phyloP scores from a whole-genome alignment of 1,140 invertebrate genomes.

The Drosophila simulans region DNA sequence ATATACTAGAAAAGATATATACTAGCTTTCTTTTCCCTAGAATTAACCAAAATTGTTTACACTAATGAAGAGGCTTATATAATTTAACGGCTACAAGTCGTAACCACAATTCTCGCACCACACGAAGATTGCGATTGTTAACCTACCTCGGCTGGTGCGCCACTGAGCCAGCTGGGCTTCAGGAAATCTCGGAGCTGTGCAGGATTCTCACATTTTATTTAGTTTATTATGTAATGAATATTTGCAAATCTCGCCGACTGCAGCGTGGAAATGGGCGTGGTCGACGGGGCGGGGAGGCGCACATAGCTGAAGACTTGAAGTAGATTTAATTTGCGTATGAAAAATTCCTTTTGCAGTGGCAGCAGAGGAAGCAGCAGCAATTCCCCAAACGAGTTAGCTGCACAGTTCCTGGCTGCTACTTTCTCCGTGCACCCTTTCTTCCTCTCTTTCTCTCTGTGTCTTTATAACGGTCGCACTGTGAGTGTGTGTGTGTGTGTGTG shows the following conservation, averaged over 20 bases:
- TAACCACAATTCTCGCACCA: not conserved
- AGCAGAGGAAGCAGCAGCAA: conserved; percentile 46
- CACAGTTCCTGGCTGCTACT: conserved; percentile 26
- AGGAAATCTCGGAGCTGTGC: conserved; percentile 16
- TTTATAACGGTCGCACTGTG: not conserved
- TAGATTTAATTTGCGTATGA: conserved; percentile 82
- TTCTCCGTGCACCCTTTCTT: conserved; percentile 4
- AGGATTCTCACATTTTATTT: conserved; percentile 58
- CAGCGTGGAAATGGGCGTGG: not conserved
- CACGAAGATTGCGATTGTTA: conserved; percentile 3
- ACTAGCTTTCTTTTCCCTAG: too few relatives aligned
- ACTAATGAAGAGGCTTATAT: not conserved
- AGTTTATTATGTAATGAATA: conserved; percentile 82
- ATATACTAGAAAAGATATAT: too few relatives aligned
- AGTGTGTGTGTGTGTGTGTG: conserved; percentile 9
- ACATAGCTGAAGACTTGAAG: conserved; percentile 55
- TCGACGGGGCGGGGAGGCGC: conserved; percentile 11
- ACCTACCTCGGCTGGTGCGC: not conserved
- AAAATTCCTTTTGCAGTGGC: conserved; percentile 68
- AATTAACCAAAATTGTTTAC: not conserved
- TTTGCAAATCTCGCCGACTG: conserved; percentile 60
- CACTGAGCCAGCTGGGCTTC: conserved; percentile 11
- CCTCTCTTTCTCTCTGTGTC: not conserved
- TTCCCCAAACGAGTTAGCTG: conserved; percentile 74
- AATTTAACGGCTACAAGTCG: not conserved